phyloP scores from a whole-genome alignment of 2,888 invertebrate genomes.

The Megaustenia siamemsis region DNA sequence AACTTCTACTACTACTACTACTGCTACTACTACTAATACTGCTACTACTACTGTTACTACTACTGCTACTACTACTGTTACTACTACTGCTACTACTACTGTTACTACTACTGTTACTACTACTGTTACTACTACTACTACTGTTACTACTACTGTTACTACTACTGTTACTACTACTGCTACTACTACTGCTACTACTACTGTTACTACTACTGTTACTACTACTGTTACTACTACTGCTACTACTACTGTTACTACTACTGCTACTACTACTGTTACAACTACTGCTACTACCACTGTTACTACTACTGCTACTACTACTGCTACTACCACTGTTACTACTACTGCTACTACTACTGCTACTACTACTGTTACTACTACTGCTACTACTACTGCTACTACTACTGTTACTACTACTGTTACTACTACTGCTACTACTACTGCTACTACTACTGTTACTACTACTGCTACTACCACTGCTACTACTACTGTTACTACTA shows the following conservation, averaged over 20 bases:
- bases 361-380: too few relatives aligned
- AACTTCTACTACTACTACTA: too few relatives aligned
- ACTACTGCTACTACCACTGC: slow-evolving; percentile 37
- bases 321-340: too few relatives aligned
- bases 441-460: slow-evolving; percentile 36
- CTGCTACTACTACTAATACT: too few relatives aligned
- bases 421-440: slow-evolving; percentile 25
- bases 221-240: background rate
- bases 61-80: too few relatives aligned
- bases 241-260: background rate
- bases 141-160: background rate
- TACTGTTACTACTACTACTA: too few relatives aligned
- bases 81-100: too few relatives aligned
- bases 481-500: slow-evolving; percentile 41
- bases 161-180: background rate
- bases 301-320: background rate
- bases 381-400: too few relatives aligned
- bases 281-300: background rate
- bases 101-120: too few relatives aligned
- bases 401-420: background rate
- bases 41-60: too few relatives aligned
- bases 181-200: background rate
- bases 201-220: background rate
- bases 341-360: too few relatives aligned
- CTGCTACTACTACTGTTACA: background rate